A percentile compares a stretch with the other conserved stretches of the same genome.
Conservation (phyloP, 2,888 invertebrate genomes). For the Argyresthia albistria region DNA sequence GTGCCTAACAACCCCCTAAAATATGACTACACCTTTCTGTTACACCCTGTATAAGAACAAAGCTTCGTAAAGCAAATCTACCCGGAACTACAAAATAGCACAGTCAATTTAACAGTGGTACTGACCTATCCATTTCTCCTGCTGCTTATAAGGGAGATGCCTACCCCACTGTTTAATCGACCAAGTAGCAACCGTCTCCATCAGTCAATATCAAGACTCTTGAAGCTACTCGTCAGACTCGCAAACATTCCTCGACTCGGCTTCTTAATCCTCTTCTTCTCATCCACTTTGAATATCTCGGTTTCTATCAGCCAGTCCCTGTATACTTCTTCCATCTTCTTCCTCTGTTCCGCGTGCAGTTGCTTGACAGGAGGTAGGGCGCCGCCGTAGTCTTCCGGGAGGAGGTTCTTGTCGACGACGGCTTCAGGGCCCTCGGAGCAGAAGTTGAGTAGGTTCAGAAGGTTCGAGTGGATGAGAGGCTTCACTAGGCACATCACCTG, state of each 20-base stretch:
- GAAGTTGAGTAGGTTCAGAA: conserved; percentile 74
- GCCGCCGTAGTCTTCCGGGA: conserved; percentile 75
- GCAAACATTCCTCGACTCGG: conserved; percentile 64
- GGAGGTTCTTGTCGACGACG: conserved; percentile 50
- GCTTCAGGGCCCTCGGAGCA: conserved; percentile 62
- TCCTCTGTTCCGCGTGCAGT: conserved; percentile 70
- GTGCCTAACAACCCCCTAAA: no score
- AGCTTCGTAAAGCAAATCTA: no score
- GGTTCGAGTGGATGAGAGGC: conserved; percentile 75
- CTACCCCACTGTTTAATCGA: no score
- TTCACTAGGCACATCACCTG: conserved; percentile 78
- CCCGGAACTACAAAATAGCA: neutral
- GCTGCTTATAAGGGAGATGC: no score
- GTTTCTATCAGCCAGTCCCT: conserved; percentile 75
- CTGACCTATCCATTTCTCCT: no score
- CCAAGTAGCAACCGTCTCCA: neutral
- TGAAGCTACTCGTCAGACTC: conserved; percentile 61
- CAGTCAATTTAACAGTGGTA: no score
- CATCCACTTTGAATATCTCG: conserved; percentile 67
- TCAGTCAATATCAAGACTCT: conserved; percentile 63
- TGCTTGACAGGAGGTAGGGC: conserved; percentile 62
- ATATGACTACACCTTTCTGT: neutral
- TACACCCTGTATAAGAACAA: no score
- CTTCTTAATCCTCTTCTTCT: conserved; percentile 59
- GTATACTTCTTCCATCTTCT: conserved; percentile 63